Evolutionary conservation across 2,888 invertebrate genomes (phyloP).

Genomic region (Drosophila infuscata): DNA sequence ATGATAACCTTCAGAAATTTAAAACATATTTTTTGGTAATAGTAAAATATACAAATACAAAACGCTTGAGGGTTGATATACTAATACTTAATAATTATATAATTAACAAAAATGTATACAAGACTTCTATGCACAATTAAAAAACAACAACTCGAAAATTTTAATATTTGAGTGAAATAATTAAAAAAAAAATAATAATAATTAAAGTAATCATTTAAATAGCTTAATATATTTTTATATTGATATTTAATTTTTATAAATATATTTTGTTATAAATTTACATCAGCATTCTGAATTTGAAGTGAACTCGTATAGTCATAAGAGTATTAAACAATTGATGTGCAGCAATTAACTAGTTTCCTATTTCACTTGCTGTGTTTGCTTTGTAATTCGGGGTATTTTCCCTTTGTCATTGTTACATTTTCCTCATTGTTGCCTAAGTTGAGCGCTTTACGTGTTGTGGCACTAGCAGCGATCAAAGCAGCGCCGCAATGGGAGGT

Average conservation of each 20-base stretch:
- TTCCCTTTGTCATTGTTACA: constrained; percentile 44
- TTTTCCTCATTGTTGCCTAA: constrained; percentile 22
- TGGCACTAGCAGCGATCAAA: constrained; percentile 40
- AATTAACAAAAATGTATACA: neutral
- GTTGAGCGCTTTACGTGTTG: constrained; percentile 40
- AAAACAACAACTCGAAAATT: neutral
- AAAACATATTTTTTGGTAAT: too few relatives aligned
- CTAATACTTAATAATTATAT: neutral
- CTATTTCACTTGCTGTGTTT: constrained; percentile 11
- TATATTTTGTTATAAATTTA: neutral
- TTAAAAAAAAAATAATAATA: neutral
- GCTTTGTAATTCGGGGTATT: constrained; percentile 21
- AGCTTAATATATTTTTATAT: neutral
- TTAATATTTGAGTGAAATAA: neutral
- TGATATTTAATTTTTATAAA: neutral
- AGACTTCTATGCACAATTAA: neutral
- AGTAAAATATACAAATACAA: too few relatives aligned
- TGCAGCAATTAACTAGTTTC: neutral
- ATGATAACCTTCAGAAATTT: neutral
- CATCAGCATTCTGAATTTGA: too few relatives aligned
- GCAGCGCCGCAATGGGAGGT: neutral
- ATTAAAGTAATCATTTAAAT: neutral
- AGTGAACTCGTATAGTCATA: neutral
- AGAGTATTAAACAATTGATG: constrained; percentile 28
- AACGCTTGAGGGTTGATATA: neutral